These are phyloP conservation scores for Esox lucius DNA, from an alignment of 2,797 vertebrate species.

Conservation along the genomic window DNA sequence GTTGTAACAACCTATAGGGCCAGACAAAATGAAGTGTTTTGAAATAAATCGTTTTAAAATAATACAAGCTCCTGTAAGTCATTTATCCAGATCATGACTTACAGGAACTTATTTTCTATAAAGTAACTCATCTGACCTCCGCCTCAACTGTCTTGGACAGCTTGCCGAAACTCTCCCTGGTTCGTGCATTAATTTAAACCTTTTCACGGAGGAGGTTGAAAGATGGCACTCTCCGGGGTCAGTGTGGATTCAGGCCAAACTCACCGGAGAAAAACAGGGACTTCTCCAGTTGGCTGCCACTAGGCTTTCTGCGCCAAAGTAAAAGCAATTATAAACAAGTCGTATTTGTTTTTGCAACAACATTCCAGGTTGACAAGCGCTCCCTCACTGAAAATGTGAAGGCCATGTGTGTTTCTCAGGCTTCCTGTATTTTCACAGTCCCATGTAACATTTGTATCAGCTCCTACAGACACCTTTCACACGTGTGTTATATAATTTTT, in stretches of 20 bases:
- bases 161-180: constrained; percentile 16
- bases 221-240: constrained; percentile 16
- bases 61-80: not conserved
- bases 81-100: not conserved
- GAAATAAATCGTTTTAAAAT: not conserved
- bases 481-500: not conserved
- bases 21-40: not conserved
- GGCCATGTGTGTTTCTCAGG: constrained; percentile 61
- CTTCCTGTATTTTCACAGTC: constrained; percentile 36
- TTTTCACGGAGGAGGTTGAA: constrained; percentile 15
- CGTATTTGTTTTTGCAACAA: constrained; percentile 58
- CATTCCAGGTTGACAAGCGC: constrained; percentile 59
- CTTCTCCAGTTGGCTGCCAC: constrained; percentile 42
- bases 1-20: not conserved
- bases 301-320: constrained; percentile 37
- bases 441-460: constrained; percentile 43
- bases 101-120: not conserved
- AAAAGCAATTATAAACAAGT: constrained; percentile 47
- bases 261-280: not conserved
- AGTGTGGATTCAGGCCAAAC: not conserved
- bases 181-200: not conserved
- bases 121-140: not conserved
- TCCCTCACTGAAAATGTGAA: constrained; percentile 51
- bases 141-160: constrained; percentile 32
- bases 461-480: constrained; percentile 1